Base-by-base conservation (phyloP, 2,113 vertebrate species). In the Bucco capensis region DNA sequence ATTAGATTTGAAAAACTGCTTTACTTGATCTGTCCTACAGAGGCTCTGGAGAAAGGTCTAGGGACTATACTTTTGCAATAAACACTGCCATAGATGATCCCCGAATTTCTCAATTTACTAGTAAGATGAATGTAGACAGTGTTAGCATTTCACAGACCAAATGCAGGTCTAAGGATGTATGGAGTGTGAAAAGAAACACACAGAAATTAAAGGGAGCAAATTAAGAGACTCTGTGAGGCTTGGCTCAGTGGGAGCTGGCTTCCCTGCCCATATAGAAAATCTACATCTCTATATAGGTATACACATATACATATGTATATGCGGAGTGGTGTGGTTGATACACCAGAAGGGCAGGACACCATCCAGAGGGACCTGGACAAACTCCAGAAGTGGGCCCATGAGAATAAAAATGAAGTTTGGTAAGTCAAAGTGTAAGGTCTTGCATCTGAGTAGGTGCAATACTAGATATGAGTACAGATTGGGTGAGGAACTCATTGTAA, bases 1-100 rank as follows among this genome's bases (percentile, higher is more conserved):
- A 31, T 71, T 90, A 71, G 65, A 38, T 73, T 18, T 78, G 80
- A 81, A 93, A 50, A 86, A 24, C 40, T 56, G 28, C 37, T 94
- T 69, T 78, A 35, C 57, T 69, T 83, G 69, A 88, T 51, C 71
- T 64, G 47, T 78, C 62, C 17, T 86, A 82, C 40, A 69, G 19
- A 27, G 66, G 40, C 60, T 86, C 54, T 83, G 54, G 53, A 82
- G 53, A 56, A 79, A 79, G 66, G 53, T 44, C 61, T 56, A 19
- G 54, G 49, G 75, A 76, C 81, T 49, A 11, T 30, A 6, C 33
- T 60, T 80, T 50, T 70, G 12, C 73, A 57, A 66, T 51, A 58
- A 92, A 85, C 25, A 8, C 38, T 28, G 31, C 19, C 30, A n/a
- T 8, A 53, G 62, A 56, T 25, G 28, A 67, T 37, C 40, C 40